Evolutionary conservation across 2,888 invertebrate genomes (phyloP), one percentile per base, ranked within the genome.

Genomic region (Drosophila peninsularis): DNA sequence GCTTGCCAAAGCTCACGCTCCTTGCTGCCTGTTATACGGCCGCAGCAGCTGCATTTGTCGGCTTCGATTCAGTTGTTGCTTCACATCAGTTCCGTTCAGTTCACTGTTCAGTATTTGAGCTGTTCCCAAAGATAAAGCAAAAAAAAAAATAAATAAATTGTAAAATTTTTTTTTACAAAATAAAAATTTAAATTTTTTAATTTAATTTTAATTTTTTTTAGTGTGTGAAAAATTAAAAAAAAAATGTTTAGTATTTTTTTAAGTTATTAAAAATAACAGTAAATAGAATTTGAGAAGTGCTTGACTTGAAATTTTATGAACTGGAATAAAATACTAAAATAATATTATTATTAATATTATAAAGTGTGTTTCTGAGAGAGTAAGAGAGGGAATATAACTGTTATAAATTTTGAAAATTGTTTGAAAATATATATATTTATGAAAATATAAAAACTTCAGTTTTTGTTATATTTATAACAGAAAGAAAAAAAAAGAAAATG

Each of bases 11-110:
- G 57, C 76, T 75, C 34, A 19, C n/a, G n/a, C 44, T 54, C 53
- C 58, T 45, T 21, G 19, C 37, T 44, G 57, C 56, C 45, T 66
- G 66, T 62, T 57, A 54, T 61, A 77, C 72, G 37, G 34, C 30
- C 10, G 45, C 30, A 47, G 45, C 45, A 47, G 45, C 60, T 76
- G 78, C 70, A 78, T 50, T 69, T 74, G 69, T 73, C 78, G 75
- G 78, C 84, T 84, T 81, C 65, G 61, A 66, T 60, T 85, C 88
- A 83, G 86, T 83, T 83, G 88, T 88, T 83, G 83, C 83, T 88
- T 88, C 86, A 83, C 88, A 56, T 82, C 80, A 82, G 86, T 80
- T 78, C 75, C 50, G 71, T 77, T 69, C 82, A 88, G 88, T 88
- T 85, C 54, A 68, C 37, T 37, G n/a, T n/a, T 44, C 44, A 54